Base-by-base conservation (phyloP, 2,797 vertebrate genomes). In the Danio albolineatus region DNA sequence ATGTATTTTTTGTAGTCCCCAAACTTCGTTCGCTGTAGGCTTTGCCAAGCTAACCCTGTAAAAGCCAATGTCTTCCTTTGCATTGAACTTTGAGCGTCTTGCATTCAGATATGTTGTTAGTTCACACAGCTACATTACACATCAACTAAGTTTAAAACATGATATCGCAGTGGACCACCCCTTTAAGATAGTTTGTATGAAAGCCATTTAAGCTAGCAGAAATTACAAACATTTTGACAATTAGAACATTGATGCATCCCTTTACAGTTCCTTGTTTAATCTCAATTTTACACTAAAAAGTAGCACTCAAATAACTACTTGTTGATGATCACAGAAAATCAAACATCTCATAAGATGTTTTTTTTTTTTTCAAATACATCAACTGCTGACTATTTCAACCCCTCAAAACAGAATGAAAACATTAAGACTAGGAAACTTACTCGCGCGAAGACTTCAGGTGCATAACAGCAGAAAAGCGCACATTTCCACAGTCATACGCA, bases 391-490 rank as follows among this genome's bases (percentile, higher is more conserved):
- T 36, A 16, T 48, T n/a, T 39, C 7, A 59, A 2, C 10, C 21
- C n/a, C 48, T 14, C 16, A 48, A 49, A 38, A 67, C 7, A 49
- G 5, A 46, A 59, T 38, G 43, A 69, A 39, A 48, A 39, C 44
- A 60, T n/a, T n/a, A n/a, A n/a, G n/a, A n/a, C n/a, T n/a, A 61
- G 61, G 44, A 21, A 61, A 78, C 76, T 78, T 65, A 78, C 76
- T 61, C 66, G 46, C 6, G 49, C 14, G 41, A 46, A 77, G 28
- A 57, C 36, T 60, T 78, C 44, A 70, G 54, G 28, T 60, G 76
- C 76, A 66, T 73, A 61, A 51, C 65, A 28, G 8, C 38, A 69
- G 17, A 78, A 39, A 1, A 48, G 46, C 62, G 62, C 6, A n/a
- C 54, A 82, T 82, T 84, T 81, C 83, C 28, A n/a, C 73, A 43